These are phyloP conservation scores for Lithosia quadra DNA, from an alignment of 2,888 invertebrate genomes.

Conservation along the genomic window DNA sequence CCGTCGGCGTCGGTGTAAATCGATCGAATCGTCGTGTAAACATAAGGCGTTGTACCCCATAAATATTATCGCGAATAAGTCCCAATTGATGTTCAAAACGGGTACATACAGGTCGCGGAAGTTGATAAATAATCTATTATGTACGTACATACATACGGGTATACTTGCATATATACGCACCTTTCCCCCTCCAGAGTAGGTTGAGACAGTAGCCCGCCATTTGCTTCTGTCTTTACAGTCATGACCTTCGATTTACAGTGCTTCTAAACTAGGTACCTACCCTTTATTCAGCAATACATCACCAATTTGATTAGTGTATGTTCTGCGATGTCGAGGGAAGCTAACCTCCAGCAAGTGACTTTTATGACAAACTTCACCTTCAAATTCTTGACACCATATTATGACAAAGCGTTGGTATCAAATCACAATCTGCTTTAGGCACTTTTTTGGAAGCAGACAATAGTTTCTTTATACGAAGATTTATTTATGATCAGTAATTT, in stretches of 20 bases:
- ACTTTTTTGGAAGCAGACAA: neutral
- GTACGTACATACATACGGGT: too few species aligned
- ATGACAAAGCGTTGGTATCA: neutral
- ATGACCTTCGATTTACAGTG: neutral
- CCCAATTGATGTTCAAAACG: neutral
- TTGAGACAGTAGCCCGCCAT: neutral
- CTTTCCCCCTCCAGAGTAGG: neutral
- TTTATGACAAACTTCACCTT: neutral
- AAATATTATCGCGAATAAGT: neutral
- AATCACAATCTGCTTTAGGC: neutral
- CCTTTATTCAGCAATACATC: neutral
- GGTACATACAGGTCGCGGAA: neutral
- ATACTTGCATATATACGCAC: neutral
- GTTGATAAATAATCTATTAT: neutral
- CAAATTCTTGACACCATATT: neutral
- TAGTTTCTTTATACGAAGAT: too few species aligned
- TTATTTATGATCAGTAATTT: neutral
- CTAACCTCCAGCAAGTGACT: too few species aligned
- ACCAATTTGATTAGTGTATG: neutral
- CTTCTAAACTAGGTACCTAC: neutral
- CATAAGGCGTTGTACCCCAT: neutral
- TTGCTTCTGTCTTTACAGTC: neutral
- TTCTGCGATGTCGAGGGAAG: too few species aligned
- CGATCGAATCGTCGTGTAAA: slow-evolving; percentile 1
- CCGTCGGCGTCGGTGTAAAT: slow-evolving; percentile 4